Evolutionary conservation across 2,797 vertebrate genomes (phyloP).

Genomic region (Chloroceryle inda): DNA sequence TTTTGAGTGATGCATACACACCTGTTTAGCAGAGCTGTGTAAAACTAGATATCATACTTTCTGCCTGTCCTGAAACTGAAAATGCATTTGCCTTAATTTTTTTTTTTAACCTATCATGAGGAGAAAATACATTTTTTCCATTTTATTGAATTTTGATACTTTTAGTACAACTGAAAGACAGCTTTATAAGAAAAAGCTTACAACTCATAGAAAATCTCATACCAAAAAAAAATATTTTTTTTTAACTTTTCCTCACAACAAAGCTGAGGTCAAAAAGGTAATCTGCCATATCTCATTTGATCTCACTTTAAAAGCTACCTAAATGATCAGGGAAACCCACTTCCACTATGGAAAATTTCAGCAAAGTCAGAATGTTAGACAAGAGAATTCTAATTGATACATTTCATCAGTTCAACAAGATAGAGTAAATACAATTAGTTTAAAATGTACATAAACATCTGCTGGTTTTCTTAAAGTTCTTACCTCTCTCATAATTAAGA

Average conservation of each 20-base stretch:
- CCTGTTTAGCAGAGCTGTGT: conserved; percentile 62
- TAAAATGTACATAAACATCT: conserved; percentile 45
- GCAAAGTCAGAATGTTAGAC: background rate
- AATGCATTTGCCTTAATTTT: conserved; percentile 53
- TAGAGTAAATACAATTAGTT: conserved; percentile 48
- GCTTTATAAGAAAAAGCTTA: conserved; percentile 43
- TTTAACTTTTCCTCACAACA: background rate
- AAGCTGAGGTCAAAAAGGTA: background rate
- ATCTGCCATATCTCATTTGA: background rate
- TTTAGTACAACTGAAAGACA: conserved; percentile 73
- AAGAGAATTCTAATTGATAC: conserved; percentile 16
- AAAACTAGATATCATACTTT: conserved; percentile 47
- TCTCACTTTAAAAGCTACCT: background rate
- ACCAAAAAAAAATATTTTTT: background rate
- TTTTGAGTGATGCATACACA: conserved; percentile 63
- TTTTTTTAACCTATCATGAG: conserved; percentile 37
- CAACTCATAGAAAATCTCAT: background rate
- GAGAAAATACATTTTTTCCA: conserved; percentile 64
- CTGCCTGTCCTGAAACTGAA: conserved; percentile 66
- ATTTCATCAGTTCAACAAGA: conserved; percentile 18
- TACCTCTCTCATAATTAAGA: conserved; percentile 16
- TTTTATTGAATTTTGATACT: conserved; percentile 72
- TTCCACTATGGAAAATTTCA: background rate
- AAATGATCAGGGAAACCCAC: background rate
- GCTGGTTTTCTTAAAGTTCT: conserved; percentile 18